Percentiles rank a stretch among this genome's conserved stretches.
These are phyloP conservation scores for Lucilia cuprina DNA, from an alignment of 1,140 invertebrate genomes.

Conservation along the genomic window DNA sequence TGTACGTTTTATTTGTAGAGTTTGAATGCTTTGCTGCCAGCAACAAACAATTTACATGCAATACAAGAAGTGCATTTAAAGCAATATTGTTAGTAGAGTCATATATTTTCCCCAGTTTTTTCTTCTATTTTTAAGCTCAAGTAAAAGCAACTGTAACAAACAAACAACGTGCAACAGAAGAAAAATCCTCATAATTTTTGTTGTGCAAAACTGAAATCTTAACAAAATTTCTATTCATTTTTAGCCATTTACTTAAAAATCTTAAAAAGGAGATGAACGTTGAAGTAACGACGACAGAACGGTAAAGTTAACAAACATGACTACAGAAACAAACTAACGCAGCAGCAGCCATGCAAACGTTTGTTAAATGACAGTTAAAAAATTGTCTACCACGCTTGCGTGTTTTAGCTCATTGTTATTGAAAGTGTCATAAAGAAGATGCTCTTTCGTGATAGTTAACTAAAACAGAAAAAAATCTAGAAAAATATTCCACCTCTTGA, in stretches of 20 bases:
- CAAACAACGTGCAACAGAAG: not conserved
- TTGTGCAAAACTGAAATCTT: not conserved
- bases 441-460: conserved; percentile 15
- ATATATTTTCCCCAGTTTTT: not conserved
- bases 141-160: not conserved
- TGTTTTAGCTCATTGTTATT: not conserved
- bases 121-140: not conserved
- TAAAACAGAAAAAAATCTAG: not conserved
- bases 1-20: not conserved
- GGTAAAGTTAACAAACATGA: not conserved
- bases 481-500: not conserved
- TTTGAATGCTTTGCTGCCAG: not conserved
- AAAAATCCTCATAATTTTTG: not conserved
- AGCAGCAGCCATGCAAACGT: not conserved
- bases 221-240: not conserved
- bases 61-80: conserved; percentile 15
- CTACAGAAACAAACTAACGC: not conserved
- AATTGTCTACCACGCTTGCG: conserved; percentile 30
- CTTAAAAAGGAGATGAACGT: not conserved
- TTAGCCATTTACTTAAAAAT: not conserved
- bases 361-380: conserved; percentile 21
- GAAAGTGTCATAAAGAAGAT: conserved; percentile 30
- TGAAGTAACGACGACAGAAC: not conserved
- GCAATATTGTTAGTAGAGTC: not conserved
- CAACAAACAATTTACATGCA: conserved; percentile 5